These are phyloP conservation scores for Conopomorpha cramerella DNA, from an alignment of 1,140 invertebrate species.

Conservation along the genomic window DNA sequence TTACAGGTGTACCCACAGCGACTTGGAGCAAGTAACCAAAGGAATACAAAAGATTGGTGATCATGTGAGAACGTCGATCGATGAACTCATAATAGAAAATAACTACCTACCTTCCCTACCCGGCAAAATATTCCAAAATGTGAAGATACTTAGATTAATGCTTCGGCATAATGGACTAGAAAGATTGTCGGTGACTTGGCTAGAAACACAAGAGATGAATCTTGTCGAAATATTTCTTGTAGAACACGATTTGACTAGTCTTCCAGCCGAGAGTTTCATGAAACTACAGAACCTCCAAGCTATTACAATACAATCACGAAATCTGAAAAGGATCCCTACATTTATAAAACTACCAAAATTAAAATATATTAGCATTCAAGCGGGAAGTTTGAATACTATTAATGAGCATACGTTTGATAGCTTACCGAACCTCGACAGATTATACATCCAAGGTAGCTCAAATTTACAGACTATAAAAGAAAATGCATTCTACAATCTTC, in stretches of 20 bases:
- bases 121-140: conserved; percentile 73
- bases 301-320: conserved; percentile 76
- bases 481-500: conserved; percentile 74
- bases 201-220: conserved; percentile 75
- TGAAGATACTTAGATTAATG: conserved; percentile 79
- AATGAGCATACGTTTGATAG: conserved; percentile 73
- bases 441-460: conserved; percentile 73
- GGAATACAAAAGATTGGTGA: conserved; percentile 73
- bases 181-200: conserved; percentile 78
- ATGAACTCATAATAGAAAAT: conserved; percentile 85
- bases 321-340: conserved; percentile 71
- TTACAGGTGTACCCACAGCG: conserved; percentile 84
- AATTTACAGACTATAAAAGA: conserved; percentile 70
- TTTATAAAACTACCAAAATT: conserved; percentile 69
- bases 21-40: conserved; percentile 73
- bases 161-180: conserved; percentile 82
- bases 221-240: conserved; percentile 83
- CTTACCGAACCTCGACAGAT: conserved; percentile 72
- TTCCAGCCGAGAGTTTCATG: conserved; percentile 77
- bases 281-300: conserved; percentile 78
- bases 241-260: conserved; percentile 76
- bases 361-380: conserved; percentile 71
- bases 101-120: conserved; percentile 81
- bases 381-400: conserved; percentile 69
- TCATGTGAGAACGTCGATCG: conserved; percentile 71